phyloP scores from a whole-genome alignment of 2,888 invertebrate species.

The Spodoptera littoralis region DNA sequence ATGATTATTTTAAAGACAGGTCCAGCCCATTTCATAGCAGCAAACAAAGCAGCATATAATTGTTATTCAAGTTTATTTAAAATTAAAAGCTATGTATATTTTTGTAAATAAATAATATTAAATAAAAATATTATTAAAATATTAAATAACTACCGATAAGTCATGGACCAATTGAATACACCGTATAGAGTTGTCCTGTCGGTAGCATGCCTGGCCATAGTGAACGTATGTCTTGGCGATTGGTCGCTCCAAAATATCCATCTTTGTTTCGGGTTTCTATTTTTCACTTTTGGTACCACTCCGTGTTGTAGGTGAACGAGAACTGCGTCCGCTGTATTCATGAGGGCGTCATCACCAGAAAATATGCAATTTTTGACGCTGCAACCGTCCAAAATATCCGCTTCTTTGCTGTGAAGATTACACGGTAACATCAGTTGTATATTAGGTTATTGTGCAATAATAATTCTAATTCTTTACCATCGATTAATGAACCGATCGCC shows the following conservation, averaged over 20 bases:
- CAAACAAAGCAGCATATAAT: too few species aligned
- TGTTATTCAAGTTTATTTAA: too few species aligned
- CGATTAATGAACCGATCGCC: too few species aligned
- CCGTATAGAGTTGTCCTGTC: slow-evolving; percentile 83
- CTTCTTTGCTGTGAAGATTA: slow-evolving; percentile 67
- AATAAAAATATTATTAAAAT: too few species aligned
- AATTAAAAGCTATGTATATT: too few species aligned
- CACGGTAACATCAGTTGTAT: too few species aligned
- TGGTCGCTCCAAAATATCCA: slow-evolving; percentile 93
- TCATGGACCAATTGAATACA: slow-evolving; percentile 93
- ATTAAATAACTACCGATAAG: slow-evolving; percentile 84
- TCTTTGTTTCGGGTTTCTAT: slow-evolving; percentile 83
- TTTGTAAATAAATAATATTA: too few species aligned
- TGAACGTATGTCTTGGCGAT: slow-evolving; percentile 90
- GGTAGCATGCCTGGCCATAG: slow-evolving; percentile 70
- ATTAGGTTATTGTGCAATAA: too few species aligned
- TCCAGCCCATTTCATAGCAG: too few species aligned
- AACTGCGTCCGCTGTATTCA: slow-evolving; percentile 90
- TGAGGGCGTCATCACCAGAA: slow-evolving; percentile 83
- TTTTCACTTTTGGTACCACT: slow-evolving; percentile 57
- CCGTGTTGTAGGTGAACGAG: slow-evolving; percentile 86
- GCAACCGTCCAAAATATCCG: slow-evolving; percentile 85
- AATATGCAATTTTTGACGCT: slow-evolving; percentile 90
- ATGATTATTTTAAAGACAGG: too few species aligned
- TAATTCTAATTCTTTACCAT: too few species aligned